Evolutionary conservation across 2,888 invertebrate genomes (phyloP).

Genomic region (Punctoribates punctum): DNA sequence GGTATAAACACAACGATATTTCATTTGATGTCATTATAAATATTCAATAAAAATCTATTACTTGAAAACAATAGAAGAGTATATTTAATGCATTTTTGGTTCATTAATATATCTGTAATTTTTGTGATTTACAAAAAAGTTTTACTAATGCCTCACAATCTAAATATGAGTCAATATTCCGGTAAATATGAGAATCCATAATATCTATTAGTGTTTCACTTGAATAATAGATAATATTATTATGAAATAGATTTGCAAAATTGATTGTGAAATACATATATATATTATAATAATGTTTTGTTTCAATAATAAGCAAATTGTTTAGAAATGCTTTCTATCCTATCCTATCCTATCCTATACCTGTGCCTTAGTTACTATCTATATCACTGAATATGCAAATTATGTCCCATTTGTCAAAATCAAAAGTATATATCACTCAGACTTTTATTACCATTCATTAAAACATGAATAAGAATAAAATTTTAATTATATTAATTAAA

Average conservation of each 20-base stretch:
- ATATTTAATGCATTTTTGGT: neutral
- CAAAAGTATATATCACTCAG: neutral
- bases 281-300: conserved; percentile 7
- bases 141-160: neutral
- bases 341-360: neutral
- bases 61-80: conserved; percentile 22
- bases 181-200: conserved; percentile 16
- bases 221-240: neutral
- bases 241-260: conserved; percentile 15
- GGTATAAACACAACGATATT: neutral
- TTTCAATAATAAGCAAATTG: neutral
- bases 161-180: conserved; percentile 21
- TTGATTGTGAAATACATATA: conserved; percentile 5
- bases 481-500: no score
- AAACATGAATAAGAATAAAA: no score
- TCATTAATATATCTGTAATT: neutral
- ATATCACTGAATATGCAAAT: neutral
- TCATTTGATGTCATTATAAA: conserved; percentile 29
- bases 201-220: conserved; percentile 13
- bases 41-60: conserved; percentile 26
- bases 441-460: neutral
- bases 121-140: conserved; percentile 1
- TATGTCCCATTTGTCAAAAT: neutral
- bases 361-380: conserved; percentile 2
- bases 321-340: neutral